A percentile compares a stretch with the other conserved stretches of the same genome.
Conservation (phyloP, 2,888 invertebrate genomes). For the Bombyx huttoni region DNA sequence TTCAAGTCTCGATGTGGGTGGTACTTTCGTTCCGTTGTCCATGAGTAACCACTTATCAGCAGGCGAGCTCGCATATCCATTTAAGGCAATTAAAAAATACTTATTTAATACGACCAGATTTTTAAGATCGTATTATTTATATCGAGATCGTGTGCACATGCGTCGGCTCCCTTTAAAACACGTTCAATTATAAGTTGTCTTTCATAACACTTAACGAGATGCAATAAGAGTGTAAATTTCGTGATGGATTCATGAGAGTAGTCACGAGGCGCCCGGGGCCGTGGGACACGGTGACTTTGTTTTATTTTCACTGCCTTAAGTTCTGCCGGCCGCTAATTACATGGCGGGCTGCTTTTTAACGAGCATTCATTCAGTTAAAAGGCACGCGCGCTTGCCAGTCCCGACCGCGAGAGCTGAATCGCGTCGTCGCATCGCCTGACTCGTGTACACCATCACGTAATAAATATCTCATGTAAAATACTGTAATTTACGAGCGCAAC, state of each 20-base stretch:
- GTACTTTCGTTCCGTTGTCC: too few relatives aligned
- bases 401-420: constrained; percentile 9
- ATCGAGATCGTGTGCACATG: not conserved
- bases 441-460: constrained; percentile 21
- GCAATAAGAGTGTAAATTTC: constrained; percentile 55
- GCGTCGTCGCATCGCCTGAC: constrained; percentile 10
- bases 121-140: not conserved
- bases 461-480: constrained; percentile 13
- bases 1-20: too few relatives aligned
- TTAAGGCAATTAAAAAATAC: too few relatives aligned
- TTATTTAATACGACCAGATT: too few relatives aligned
- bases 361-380: constrained; percentile 54
- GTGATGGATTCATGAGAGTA: constrained; percentile 58
- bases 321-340: constrained; percentile 51
- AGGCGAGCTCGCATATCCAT: too few relatives aligned
- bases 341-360: constrained; percentile 54
- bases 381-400: constrained; percentile 32
- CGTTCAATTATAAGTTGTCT: constrained; percentile 51
- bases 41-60: too few relatives aligned
- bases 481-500: not conserved
- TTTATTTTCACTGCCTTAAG: constrained; percentile 43
- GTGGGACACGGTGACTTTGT: constrained; percentile 44
- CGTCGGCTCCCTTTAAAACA: constrained; percentile 33
- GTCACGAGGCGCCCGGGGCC: constrained; percentile 59
- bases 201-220: constrained; percentile 65